Percentiles rank a stretch among this genome's conserved stretches.
These are phyloP conservation scores for Carollia perspicillata DNA, from an alignment of 2,113 vertebrate species.

Conservation along the genomic window DNA sequence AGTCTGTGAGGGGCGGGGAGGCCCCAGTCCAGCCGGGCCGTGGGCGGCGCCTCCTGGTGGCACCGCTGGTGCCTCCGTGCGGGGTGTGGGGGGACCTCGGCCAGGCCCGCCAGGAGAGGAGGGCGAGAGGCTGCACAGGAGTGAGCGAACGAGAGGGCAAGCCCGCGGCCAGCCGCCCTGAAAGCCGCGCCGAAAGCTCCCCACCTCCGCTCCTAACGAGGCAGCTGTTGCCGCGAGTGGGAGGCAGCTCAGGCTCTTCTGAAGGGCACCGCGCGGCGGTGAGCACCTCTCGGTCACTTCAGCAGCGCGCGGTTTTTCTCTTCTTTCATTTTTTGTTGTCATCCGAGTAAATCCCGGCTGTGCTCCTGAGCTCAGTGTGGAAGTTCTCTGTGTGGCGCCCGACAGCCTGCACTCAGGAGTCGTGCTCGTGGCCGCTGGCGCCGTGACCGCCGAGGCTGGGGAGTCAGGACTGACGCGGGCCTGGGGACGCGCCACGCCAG, in stretches of 20 bases:
- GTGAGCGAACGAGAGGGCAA: fast-evolving
- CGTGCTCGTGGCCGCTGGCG: not conserved
- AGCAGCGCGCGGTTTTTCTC: not conserved
- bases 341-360: not conserved
- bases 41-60: not conserved
- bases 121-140: fast-evolving
- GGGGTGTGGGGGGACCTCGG: not conserved
- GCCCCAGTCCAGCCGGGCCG: fast-evolving
- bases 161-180: not conserved
- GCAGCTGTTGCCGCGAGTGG: slow-evolving; percentile 25
- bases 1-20: not conserved
- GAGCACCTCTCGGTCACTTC: slow-evolving; percentile 2
- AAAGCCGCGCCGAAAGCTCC: not conserved
- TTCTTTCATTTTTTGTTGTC: not conserved
- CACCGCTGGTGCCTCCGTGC: fast-evolving
- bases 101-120: not conserved
- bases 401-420: not conserved
- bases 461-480: not conserved
- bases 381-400: not conserved
- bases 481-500: not conserved
- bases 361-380: not conserved
- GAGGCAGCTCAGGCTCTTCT: not conserved
- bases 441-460: not conserved
- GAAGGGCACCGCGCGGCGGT: not conserved
- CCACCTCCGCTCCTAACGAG: not conserved